Conservation (phyloP, 2,888 invertebrate genomes). For the Lobophora halterata region DNA sequence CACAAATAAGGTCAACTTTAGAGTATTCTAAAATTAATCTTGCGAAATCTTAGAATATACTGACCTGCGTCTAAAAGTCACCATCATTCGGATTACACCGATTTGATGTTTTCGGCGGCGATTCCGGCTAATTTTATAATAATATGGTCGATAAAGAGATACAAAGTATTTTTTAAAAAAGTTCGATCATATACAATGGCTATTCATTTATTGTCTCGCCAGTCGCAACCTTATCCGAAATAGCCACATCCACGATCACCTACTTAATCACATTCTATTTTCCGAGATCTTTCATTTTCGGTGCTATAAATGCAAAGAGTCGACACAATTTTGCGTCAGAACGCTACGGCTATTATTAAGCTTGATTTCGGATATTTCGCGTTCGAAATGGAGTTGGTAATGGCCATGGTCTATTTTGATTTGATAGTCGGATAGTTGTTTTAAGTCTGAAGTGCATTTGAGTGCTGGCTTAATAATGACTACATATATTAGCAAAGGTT, state of each 20-base stretch:
- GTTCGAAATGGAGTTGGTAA: constrained; percentile 23
- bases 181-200: no score
- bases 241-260: constrained; percentile 7
- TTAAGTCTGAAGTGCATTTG: constrained; percentile 1
- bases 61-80: no score
- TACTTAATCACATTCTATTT: constrained; percentile 41
- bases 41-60: no score
- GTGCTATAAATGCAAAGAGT: constrained; percentile 65
- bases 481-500: no score
- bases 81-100: no score
- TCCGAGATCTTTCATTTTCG: constrained; percentile 59
- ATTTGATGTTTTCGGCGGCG: no score
- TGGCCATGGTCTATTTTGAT: constrained; percentile 12
- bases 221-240: not conserved
- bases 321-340: constrained; percentile 49
- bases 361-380: constrained; percentile 44
- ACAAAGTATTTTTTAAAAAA: no score
- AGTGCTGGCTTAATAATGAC: not conserved
- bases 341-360: constrained; percentile 45
- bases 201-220: no score
- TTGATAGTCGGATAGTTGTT: constrained; percentile 2
- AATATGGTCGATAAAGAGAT: no score
- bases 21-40: no score
- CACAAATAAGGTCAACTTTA: no score
- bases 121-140: no score